These are phyloP conservation scores for Acronicta aceris DNA, from an alignment of 2,888 invertebrate genomes.

Conservation along the genomic window DNA sequence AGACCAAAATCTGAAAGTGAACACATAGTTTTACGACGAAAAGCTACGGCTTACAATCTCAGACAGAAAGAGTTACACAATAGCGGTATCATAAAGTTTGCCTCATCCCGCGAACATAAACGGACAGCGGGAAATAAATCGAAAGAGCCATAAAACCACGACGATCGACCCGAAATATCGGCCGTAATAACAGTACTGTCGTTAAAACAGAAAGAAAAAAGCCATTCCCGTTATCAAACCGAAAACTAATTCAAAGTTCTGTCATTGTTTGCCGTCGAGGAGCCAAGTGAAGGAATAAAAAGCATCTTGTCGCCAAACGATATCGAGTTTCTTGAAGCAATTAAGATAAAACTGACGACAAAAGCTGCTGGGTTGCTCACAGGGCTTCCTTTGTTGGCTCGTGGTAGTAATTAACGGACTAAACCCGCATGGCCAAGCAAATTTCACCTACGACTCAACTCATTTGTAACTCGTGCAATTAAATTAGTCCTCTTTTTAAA, in stretches of 20 bases:
- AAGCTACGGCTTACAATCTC: constrained; percentile 51
- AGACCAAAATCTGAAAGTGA: constrained; percentile 36
- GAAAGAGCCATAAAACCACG: constrained; percentile 67
- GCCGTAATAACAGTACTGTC: constrained; percentile 70
- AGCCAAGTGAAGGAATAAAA: constrained; percentile 80
- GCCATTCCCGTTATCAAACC: constrained; percentile 78
- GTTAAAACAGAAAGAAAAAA: constrained; percentile 73
- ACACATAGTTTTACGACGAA: constrained; percentile 48
- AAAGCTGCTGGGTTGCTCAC: constrained; percentile 74
- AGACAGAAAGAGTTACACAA: constrained; percentile 60
- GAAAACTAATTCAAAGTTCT: constrained; percentile 86
- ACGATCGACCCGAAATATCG: constrained; percentile 71
- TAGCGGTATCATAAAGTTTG: constrained; percentile 57
- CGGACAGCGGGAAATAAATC: constrained; percentile 66
- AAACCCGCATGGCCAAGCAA: constrained; percentile 67
- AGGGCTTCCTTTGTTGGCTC: constrained; percentile 68
- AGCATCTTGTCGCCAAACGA: constrained; percentile 86
- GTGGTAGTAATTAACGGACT: constrained; percentile 76
- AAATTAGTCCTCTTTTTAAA: constrained; percentile 48
- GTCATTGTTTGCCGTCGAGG: constrained; percentile 82
- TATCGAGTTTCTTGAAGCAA: constrained; percentile 88
- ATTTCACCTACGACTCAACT: constrained; percentile 44
- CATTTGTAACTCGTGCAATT: constrained; percentile 47
- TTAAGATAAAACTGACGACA: constrained; percentile 87
- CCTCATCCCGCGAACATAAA: constrained; percentile 58